Evolutionary conservation across 92 coral and sea anemone species (phyloP).

Genomic region (Palythoa caribaeorum): DNA sequence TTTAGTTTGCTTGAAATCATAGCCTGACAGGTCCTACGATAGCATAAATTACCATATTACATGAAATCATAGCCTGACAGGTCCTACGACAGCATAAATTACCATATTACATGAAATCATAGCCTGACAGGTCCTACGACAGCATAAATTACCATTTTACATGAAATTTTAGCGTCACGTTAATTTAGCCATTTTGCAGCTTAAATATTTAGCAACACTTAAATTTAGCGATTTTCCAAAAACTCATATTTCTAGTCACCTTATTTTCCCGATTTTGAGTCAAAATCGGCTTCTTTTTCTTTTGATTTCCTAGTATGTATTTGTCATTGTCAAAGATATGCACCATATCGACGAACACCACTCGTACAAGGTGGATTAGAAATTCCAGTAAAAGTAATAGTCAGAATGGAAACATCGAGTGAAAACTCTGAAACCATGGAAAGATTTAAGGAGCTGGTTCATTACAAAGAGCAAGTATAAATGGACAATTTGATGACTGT

Average conservation of each 20-base stretch:
- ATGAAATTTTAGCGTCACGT: conserved; percentile 54
- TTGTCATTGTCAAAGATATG: not conserved
- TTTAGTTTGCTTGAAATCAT: conserved; percentile 71
- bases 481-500: not conserved
- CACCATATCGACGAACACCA: not conserved
- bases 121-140: conserved; percentile 72
- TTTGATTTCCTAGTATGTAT: too few relatives aligned
- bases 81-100: conserved; percentile 51
- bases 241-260: too few relatives aligned
- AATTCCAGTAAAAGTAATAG: not conserved
- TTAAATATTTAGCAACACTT: not conserved
- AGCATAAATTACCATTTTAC: conserved; percentile 9
- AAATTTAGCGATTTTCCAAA: too few relatives aligned
- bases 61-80: conserved; percentile 73
- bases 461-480: not conserved
- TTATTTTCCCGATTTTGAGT: too few relatives aligned
- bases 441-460: not conserved
- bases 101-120: conserved; percentile 73
- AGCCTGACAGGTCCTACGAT: conserved; percentile 72
- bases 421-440: not conserved
- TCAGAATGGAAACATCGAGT: not conserved
- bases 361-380: too few relatives aligned
- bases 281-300: too few relatives aligned
- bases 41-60: conserved; percentile 23
- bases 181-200: too few relatives aligned